phyloP scores from a whole-genome alignment of 2,888 invertebrate species.

The Caradrina clavipalpis region DNA sequence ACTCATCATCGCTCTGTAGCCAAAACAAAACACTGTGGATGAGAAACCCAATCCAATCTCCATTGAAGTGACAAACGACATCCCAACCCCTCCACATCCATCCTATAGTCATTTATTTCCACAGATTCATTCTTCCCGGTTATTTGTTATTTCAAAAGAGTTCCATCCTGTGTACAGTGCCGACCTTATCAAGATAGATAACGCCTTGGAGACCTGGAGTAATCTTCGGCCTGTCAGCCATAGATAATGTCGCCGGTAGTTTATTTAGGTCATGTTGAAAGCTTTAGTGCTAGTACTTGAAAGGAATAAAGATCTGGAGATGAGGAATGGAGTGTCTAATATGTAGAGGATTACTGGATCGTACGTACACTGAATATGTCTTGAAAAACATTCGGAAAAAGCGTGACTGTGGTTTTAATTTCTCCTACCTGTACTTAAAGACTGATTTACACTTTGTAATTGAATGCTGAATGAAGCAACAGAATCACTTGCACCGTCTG shows the following conservation, averaged over 20 bases:
- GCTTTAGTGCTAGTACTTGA: slow-evolving; percentile 1
- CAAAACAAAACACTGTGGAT: not conserved
- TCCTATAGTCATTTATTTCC: slow-evolving; percentile 21
- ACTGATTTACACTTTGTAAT: too few species aligned
- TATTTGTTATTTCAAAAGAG: slow-evolving; percentile 27
- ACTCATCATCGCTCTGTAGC: not conserved
- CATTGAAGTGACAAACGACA: slow-evolving; percentile 14
- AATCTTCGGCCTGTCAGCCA: slow-evolving; percentile 55
- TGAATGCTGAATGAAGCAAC: too few species aligned
- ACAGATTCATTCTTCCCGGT: slow-evolving; percentile 11
- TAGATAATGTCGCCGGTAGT: slow-evolving; percentile 44
- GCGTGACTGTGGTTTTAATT: not conserved
- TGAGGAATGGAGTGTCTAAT: slow-evolving; percentile 14
- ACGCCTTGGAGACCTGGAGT: slow-evolving; percentile 50
- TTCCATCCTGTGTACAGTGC: slow-evolving; percentile 20
- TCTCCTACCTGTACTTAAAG: too few species aligned
- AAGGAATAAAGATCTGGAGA: slow-evolving; percentile 13
- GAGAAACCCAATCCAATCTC: slow-evolving; percentile 13
- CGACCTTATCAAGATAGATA: slow-evolving; percentile 54
- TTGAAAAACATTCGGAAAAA: not conserved
- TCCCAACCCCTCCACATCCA: slow-evolving; percentile 1
- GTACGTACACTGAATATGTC: too few species aligned
- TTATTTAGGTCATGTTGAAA: slow-evolving; percentile 36
- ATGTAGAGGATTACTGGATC: not conserved
- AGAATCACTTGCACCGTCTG: too few species aligned